phyloP scores from a whole-genome alignment of 2,797 vertebrate genomes.

The Clarias pachynema region DNA sequence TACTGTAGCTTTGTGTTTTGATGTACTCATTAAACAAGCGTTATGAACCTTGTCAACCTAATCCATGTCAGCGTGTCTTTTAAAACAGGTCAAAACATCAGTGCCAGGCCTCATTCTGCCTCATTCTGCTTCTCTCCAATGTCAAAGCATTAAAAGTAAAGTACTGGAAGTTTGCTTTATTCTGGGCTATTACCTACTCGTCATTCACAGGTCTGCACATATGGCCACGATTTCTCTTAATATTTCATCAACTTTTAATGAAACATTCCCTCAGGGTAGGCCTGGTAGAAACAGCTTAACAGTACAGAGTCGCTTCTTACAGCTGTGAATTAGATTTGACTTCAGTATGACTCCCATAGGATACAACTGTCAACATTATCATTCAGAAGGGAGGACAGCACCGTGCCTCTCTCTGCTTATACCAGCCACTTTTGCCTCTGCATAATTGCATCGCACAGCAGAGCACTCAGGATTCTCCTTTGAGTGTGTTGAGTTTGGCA shows the following conservation, averaged over 20 bases:
- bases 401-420: slow-evolving; percentile 18
- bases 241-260: slow-evolving; percentile 50
- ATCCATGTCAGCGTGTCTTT: neutral
- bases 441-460: slow-evolving; percentile 28
- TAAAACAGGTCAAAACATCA: slow-evolving; percentile 5
- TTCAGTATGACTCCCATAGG: slow-evolving; percentile 21
- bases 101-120: neutral
- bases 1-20: neutral
- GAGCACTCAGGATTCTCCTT: slow-evolving; percentile 29
- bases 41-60: neutral
- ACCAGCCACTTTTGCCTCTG: slow-evolving; percentile 35
- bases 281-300: slow-evolving; percentile 33
- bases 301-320: slow-evolving; percentile 30
- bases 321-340: slow-evolving; percentile 40
- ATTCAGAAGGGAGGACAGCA: slow-evolving; percentile 28
- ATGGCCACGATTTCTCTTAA: slow-evolving; percentile 41
- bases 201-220: slow-evolving; percentile 38
- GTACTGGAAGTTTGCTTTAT: slow-evolving; percentile 16
- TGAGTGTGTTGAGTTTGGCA: slow-evolving; percentile 31
- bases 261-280: slow-evolving; percentile 30
- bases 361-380: slow-evolving; percentile 37
- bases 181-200: slow-evolving; percentile 21
- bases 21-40: neutral
- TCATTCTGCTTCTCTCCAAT: slow-evolving; percentile 11
- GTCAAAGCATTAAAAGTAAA: slow-evolving; percentile 17